phyloP scores from a whole-genome alignment of 2,888 invertebrate genomes.

The Buathra laborator region DNA sequence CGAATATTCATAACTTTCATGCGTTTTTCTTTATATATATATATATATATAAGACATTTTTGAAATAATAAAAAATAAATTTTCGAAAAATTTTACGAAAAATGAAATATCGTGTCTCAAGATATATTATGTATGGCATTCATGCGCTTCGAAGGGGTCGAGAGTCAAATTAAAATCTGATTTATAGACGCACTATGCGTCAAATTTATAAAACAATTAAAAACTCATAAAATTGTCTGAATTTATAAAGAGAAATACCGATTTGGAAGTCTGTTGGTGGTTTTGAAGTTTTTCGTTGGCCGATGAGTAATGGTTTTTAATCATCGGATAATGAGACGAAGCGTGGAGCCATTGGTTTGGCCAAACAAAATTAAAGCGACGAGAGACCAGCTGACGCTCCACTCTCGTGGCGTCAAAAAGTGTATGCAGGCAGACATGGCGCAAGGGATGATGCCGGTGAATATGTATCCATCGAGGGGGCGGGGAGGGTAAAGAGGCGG shows the following conservation, averaged over 20 bases:
- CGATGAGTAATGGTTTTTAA: constrained; percentile 74
- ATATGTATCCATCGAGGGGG: constrained; percentile 32
- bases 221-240: background rate
- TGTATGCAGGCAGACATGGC: constrained; percentile 53
- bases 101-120: too few relatives aligned
- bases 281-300: constrained; percentile 51
- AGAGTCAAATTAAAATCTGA: too few relatives aligned
- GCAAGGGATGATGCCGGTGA: constrained; percentile 53
- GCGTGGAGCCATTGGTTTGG: constrained; percentile 67
- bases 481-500: background rate
- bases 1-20: too few relatives aligned
- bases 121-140: too few relatives aligned
- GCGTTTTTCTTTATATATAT: too few relatives aligned
- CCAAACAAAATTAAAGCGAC: constrained; percentile 72
- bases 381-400: constrained; percentile 70
- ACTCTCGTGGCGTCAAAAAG: constrained; percentile 59
- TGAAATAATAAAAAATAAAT: too few relatives aligned
- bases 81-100: too few relatives aligned
- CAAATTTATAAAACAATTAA: background rate
- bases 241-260: background rate
- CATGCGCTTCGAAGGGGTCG: too few relatives aligned
- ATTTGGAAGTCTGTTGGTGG: background rate
- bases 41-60: too few relatives aligned
- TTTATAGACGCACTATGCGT: background rate
- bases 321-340: constrained; percentile 72